Base-by-base conservation (phyloP, 1,140 invertebrate genomes). In the Zaprionus capensis region DNA sequence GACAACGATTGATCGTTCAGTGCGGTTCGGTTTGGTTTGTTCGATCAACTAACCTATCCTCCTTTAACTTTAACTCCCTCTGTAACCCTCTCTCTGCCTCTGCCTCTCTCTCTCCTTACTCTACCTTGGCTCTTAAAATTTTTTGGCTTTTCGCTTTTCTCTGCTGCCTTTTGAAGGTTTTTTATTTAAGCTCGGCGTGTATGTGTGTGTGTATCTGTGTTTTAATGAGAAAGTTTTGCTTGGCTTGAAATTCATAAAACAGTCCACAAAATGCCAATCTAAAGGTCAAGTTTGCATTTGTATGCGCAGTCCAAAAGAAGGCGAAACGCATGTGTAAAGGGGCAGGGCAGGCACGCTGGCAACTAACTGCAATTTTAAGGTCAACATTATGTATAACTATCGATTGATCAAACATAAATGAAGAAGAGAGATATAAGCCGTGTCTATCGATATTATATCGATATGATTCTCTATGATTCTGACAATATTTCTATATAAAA, bases 241-340 rank as follows among this genome's bases (percentile, higher is more conserved):
- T 63, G 51, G 36, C 67, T 79, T 79, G 67, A 76, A 81, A 76
- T 85, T 78, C 57, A 84, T 38, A 38, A 57, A 46, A 28, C 22
- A 22, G 44, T 53, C 55, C 36, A 3, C 56, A 71, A 46, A 46
- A 58, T 61, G 36, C 38, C 76, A 81, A 82, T 46, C 71, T 80
- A 86, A 85, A 85, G 82, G 82, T 85, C 79, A 86, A 86, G 82
- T 80, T 85, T 72, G 78, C 71, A 85, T 85, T 86, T 76, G 78
- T 85, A 85, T 84, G 82, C 78, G 58, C 58, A 53, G 41, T 73
- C 46, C 20, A 58, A 66, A 66, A 51, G 22, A 20, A 68, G 64
- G 22, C 55, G 14, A 41, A 62, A 24, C 15, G 2, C 2, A n/a
- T 15, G 38, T 22, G 44, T 6, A 0, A 51, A 17, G 41, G 9